Percentiles rank a stretch among this genome's conserved stretches.
These are phyloP conservation scores for Phlogophora meticulosa DNA, from an alignment of 2,888 invertebrate species.

Conservation along the genomic window DNA sequence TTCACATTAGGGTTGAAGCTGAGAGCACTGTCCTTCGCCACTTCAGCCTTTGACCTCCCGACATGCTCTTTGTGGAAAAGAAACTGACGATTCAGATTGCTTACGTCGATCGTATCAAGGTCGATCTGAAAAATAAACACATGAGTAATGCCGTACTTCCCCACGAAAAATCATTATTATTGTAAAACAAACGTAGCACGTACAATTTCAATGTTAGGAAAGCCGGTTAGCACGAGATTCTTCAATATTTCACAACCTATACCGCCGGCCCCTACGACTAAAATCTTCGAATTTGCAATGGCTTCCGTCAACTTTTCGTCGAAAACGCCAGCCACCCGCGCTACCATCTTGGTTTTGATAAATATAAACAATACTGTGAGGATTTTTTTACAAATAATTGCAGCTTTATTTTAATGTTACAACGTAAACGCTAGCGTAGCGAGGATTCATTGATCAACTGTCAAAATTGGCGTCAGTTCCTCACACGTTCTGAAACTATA, in stretches of 20 bases:
- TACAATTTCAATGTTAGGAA: constrained; percentile 98
- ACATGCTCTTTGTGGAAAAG: constrained; percentile 99
- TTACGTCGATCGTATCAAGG: constrained; percentile 99
- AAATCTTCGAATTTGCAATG: constrained; percentile 93
- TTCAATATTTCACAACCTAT: constrained; percentile 99
- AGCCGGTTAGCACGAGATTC: constrained; percentile 98
- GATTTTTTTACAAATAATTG: constrained; percentile 63
- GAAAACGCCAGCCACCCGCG: constrained; percentile 93
- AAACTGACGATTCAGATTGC: constrained; percentile 99
- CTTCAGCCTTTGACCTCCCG: constrained; percentile 98
- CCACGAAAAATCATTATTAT: constrained; percentile 9
- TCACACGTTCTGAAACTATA: constrained; percentile 63
- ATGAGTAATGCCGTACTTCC: constrained; percentile 12
- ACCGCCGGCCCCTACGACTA: constrained; percentile 99
- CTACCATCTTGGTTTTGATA: constrained; percentile 91
- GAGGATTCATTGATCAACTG: constrained; percentile 69
- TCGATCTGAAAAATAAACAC: constrained; percentile 95
- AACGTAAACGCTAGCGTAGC: constrained; percentile 68
- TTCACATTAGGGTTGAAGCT: constrained; percentile 97
- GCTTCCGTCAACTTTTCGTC: constrained; percentile 92
- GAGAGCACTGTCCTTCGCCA: constrained; percentile 97
- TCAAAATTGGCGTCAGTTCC: constrained; percentile 83
- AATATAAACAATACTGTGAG: constrained; percentile 52
- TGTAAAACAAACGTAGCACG: constrained; percentile 78
- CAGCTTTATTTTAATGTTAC: constrained; percentile 60